Conservation (phyloP, 2,888 invertebrate species). For the Corbicula japonica region DNA sequence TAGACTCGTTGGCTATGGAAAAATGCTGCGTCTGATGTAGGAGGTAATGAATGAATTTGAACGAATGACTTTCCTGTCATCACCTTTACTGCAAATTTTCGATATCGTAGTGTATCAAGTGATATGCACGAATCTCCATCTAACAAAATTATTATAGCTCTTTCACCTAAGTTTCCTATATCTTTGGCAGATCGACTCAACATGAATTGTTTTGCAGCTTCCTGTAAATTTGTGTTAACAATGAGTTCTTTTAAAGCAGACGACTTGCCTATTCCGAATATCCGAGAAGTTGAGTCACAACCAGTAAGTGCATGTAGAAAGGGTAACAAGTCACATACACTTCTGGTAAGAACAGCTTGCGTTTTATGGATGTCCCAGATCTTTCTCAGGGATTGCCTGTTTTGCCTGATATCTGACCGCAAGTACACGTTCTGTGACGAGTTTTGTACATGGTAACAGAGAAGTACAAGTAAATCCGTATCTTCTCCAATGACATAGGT, state of each 20-base stretch:
- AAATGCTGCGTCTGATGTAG: conserved; percentile 60
- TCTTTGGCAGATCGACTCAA: conserved; percentile 1
- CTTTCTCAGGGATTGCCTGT: conserved; percentile 1
- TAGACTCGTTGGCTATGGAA: conserved; percentile 57
- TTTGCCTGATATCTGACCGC: conserved; percentile 26
- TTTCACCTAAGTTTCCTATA: conserved; percentile 40
- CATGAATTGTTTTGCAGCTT: conserved; percentile 6
- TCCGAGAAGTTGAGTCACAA: conserved; percentile 57
- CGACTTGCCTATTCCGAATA: conserved; percentile 55
- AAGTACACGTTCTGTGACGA: conserved; percentile 6
- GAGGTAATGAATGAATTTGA: conserved; percentile 63
- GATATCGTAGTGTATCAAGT: conserved; percentile 25
- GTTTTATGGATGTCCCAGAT: conserved; percentile 60
- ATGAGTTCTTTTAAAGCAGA: conserved; percentile 33
- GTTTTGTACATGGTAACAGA: conserved; percentile 59
- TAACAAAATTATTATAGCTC: conserved; percentile 10
- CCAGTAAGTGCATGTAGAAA: conserved; percentile 64
- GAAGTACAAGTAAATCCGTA: conserved; percentile 68
- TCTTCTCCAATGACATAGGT: conserved; percentile 71
- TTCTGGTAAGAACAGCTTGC: conserved; percentile 18
- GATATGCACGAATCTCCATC: background rate
- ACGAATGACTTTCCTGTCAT: conserved; percentile 43
- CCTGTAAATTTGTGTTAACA: conserved; percentile 12
- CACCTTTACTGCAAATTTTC: conserved; percentile 49
- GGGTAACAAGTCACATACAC: conserved; percentile 36